Percentiles rank a stretch among this genome's conserved stretches.
These are phyloP conservation scores for Tolypeutes matacus DNA, from an alignment of 2,797 vertebrate genomes.

Conservation along the genomic window DNA sequence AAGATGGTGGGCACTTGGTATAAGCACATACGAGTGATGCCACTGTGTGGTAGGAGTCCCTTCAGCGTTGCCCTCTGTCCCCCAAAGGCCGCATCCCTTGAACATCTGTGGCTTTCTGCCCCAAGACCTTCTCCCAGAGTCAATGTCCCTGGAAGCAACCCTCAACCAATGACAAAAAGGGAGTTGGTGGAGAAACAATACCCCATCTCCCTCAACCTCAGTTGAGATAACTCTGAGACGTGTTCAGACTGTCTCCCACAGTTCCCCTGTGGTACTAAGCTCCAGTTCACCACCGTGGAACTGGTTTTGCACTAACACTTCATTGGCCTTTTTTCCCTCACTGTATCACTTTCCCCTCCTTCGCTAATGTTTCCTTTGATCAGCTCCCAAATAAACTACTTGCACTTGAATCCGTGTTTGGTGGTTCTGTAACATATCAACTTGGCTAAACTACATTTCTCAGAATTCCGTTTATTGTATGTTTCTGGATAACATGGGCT, in stretches of 20 bases:
- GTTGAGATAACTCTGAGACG: not conserved
- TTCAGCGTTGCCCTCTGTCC: not conserved
- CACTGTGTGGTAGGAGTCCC: not conserved
- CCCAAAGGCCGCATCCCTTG: not conserved
- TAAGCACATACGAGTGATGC: not conserved
- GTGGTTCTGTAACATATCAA: not conserved
- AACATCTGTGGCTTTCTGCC: not conserved
- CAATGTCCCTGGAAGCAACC: not conserved
- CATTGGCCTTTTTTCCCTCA: not conserved
- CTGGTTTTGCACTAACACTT: not conserved
- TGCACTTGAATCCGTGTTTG: not conserved
- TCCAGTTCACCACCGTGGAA: not conserved
- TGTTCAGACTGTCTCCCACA: not conserved
- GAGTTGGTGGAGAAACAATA: not conserved
- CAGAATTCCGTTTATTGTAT: constrained; percentile 14
- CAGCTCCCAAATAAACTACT: constrained; percentile 16
- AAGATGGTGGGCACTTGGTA: not conserved
- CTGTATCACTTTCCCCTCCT: not conserved
- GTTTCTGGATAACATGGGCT: not conserved
- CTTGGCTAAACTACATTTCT: constrained; percentile 23
- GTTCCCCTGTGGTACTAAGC: not conserved
- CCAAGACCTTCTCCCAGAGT: not conserved
- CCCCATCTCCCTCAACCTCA: not conserved
- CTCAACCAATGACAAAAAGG: not conserved
- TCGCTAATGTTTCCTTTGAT: not conserved